phyloP scores from a whole-genome alignment of 2,888 invertebrate genomes.

The Iselma pallidipennis region DNA sequence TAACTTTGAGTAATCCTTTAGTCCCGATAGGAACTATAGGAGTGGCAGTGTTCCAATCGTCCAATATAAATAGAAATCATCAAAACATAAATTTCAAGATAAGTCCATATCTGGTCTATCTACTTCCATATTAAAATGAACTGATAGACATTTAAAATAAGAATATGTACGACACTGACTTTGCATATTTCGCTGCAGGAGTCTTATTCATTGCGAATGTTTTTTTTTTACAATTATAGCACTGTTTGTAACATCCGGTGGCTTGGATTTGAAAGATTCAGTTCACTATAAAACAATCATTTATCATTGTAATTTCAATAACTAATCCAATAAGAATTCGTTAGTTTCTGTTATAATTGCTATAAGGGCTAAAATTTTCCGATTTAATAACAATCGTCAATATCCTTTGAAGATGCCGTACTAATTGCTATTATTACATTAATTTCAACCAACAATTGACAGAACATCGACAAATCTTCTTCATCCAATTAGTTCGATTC shows the following conservation, averaged over 20 bases:
- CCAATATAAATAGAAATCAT: neutral
- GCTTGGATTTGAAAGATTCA: slow-evolving; percentile 1
- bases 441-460: neutral
- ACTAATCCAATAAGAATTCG: too few relatives aligned
- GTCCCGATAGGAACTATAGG: slow-evolving; percentile 33
- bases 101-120: slow-evolving; percentile 24
- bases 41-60: slow-evolving; percentile 26
- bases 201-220: slow-evolving; percentile 21
- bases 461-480: neutral
- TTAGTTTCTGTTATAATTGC: too few relatives aligned
- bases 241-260: slow-evolving; percentile 19
- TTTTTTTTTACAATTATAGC: slow-evolving; percentile 26
- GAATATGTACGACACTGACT: slow-evolving; percentile 29
- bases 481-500: neutral
- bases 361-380: too few relatives aligned
- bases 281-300: neutral
- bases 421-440: neutral
- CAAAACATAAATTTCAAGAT: neutral
- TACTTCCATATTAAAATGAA: slow-evolving; percentile 32
- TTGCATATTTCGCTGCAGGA: slow-evolving; percentile 33
- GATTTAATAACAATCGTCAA: neutral
- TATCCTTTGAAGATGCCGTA: neutral
- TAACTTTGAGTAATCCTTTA: slow-evolving; percentile 37
- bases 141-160: slow-evolving; percentile 23
- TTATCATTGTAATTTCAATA: too few relatives aligned